Evolutionary conservation across 2,888 invertebrate species (phyloP).

Genomic region (Oxystoma pomonae): DNA sequence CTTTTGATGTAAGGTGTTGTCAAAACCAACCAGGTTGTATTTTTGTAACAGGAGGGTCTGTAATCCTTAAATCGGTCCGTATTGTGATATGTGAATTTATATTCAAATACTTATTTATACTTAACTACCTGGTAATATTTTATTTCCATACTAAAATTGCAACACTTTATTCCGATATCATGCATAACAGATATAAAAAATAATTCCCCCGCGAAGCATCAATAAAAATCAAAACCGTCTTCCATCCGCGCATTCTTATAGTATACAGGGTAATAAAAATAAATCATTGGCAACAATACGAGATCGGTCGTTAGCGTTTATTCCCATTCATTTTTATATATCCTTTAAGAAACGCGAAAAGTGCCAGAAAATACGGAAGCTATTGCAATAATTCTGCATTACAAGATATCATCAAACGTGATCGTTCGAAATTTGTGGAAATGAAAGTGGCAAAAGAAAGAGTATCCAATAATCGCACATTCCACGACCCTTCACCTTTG

Average conservation of each 20-base stretch:
- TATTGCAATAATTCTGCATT: not conserved
- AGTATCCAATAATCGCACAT: too few species aligned
- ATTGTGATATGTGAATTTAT: too few species aligned
- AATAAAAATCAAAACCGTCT: not conserved
- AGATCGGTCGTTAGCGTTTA: not conserved
- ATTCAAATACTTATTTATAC: too few species aligned
- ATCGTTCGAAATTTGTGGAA: not conserved
- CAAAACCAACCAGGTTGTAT: too few species aligned
- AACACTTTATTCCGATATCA: not conserved
- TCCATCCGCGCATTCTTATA: not conserved
- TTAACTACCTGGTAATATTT: too few species aligned
- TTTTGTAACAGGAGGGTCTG: too few species aligned
- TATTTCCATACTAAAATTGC: too few species aligned
- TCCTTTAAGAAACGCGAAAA: not conserved
- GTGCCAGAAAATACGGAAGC: not conserved
- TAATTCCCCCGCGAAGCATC: not conserved
- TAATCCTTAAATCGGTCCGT: too few species aligned
- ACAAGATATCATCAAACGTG: not conserved
- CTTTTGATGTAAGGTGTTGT: too few species aligned
- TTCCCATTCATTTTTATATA: not conserved
- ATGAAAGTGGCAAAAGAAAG: not conserved
- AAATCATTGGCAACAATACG: not conserved
- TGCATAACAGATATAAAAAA: not conserved
- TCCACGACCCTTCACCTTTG: too few species aligned
- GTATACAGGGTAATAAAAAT: not conserved